Conservation (phyloP, 2,797 vertebrate genomes). For the Lepus oiostolus region DNA sequence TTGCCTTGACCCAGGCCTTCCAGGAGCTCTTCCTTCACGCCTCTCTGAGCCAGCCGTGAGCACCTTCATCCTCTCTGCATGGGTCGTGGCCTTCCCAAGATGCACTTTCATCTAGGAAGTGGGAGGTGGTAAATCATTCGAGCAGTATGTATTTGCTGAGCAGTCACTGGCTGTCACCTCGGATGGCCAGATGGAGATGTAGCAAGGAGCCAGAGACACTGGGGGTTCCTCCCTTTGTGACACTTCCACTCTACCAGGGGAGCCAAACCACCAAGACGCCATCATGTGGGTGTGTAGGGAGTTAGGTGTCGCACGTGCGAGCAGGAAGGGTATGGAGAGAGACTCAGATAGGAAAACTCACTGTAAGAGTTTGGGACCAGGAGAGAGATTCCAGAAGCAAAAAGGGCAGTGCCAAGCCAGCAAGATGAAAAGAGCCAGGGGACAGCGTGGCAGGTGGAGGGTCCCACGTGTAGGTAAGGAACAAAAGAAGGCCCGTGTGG, state of each 20-base stretch:
- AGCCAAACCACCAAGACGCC: not conserved
- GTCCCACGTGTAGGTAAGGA: fast-evolving
- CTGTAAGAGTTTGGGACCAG: not conserved
- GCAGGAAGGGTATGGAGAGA: not conserved
- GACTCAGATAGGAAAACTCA: not conserved
- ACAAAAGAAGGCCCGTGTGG: not conserved
- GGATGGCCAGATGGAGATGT: not conserved
- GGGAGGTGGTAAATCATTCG: not conserved
- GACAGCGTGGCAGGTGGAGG: not conserved
- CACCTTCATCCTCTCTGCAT: not conserved
- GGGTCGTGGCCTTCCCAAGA: not conserved
- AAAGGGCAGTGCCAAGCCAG: not conserved
- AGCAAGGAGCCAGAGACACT: not conserved
- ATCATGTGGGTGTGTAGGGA: not conserved
- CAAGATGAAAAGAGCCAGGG: too few relatives aligned
- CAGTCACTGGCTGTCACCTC: not conserved
- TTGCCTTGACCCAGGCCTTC: not conserved
- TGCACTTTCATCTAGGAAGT: not conserved
- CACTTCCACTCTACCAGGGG: not conserved
- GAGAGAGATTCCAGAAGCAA: not conserved
- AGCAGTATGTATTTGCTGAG: not conserved
- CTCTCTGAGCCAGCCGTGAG: not conserved
- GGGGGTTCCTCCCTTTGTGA: not conserved
- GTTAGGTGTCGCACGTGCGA: not conserved
- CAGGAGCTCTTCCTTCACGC: not conserved